phyloP scores from a whole-genome alignment of 2,888 invertebrate species.

The Clistopyga incitator region DNA sequence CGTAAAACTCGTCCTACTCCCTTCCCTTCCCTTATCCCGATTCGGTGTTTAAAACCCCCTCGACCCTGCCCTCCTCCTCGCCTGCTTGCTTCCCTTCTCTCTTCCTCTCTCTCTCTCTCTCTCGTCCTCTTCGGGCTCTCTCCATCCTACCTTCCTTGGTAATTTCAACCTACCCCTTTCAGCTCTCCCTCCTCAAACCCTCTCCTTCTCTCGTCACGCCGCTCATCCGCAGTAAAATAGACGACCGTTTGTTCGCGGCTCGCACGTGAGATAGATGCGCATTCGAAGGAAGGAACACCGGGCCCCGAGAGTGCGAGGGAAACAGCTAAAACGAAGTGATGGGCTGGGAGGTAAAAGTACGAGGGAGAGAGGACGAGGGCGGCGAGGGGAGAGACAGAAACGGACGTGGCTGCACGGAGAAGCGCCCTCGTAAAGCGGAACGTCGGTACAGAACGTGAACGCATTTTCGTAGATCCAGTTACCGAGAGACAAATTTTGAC shows the following conservation, averaged over 20 bases:
- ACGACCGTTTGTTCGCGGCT: slow-evolving; percentile 72
- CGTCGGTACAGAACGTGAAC: slow-evolving; percentile 69
- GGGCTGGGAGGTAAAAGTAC: slow-evolving; percentile 60
- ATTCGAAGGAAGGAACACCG: slow-evolving; percentile 61
- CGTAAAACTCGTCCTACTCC: slow-evolving; percentile 76
- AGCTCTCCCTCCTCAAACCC: slow-evolving; percentile 39
- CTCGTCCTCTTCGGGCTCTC: slow-evolving; percentile 16
- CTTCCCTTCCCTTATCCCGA: slow-evolving; percentile 50
- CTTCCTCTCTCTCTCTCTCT: slow-evolving; percentile 13
- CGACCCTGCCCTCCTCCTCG: slow-evolving; percentile 24
- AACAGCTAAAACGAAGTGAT: slow-evolving; percentile 32
- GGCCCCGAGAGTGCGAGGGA: slow-evolving; percentile 46
- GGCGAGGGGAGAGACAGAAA: slow-evolving; percentile 55
- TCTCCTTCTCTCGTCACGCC: slow-evolving; percentile 66
- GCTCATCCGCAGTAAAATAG: slow-evolving; percentile 72
- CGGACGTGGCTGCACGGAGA: slow-evolving; percentile 68
- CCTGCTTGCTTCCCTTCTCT: background rate
- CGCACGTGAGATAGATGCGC: slow-evolving; percentile 72
- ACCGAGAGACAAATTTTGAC: slow-evolving; percentile 72
- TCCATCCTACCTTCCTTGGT: slow-evolving; percentile 16
- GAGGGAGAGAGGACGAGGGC: slow-evolving; percentile 55
- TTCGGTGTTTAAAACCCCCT: slow-evolving; percentile 65
- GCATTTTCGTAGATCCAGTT: slow-evolving; percentile 72
- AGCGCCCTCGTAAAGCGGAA: slow-evolving; percentile 69
- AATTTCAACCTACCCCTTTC: slow-evolving; percentile 45